phyloP scores from a whole-genome alignment of 2,113 vertebrate genomes.

The Grantiella picta region DNA sequence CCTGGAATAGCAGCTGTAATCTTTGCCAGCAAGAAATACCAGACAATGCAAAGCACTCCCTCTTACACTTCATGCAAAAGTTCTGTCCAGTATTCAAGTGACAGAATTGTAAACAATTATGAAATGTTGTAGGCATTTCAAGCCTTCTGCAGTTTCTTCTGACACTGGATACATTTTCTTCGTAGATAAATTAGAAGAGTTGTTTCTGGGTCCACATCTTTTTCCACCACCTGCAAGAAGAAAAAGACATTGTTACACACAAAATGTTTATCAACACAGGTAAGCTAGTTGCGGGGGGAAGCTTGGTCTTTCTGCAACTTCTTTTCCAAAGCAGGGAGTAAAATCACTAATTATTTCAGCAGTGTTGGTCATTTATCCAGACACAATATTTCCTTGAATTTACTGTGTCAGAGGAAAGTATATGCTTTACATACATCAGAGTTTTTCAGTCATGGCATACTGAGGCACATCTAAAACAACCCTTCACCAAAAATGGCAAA shows the following conservation, averaged over 20 bases:
- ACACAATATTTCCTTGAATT: not conserved
- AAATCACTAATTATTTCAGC: not conserved
- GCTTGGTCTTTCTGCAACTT: not conserved
- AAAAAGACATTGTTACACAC: not conserved
- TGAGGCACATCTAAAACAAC: not conserved
- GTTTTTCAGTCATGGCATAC: not conserved
- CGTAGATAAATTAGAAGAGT: slow-evolving; percentile 86
- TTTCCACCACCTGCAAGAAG: slow-evolving; percentile 83
- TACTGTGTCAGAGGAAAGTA: not conserved
- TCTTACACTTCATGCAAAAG: not conserved
- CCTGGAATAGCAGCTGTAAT: not conserved
- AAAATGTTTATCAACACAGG: not conserved
- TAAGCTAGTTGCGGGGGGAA: not conserved
- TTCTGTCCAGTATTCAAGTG: not conserved
- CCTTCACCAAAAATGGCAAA: not conserved
- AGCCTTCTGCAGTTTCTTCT: not conserved
- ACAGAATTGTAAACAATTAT: not conserved
- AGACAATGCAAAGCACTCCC: not conserved
- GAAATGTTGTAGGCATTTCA: not conserved
- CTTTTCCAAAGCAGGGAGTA: not conserved
- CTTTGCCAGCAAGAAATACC: not conserved
- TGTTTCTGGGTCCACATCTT: slow-evolving; percentile 86
- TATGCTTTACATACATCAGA: fast-evolving
- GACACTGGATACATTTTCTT: slow-evolving; percentile 81
- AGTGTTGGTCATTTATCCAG: fast-evolving